phyloP scores from a whole-genome alignment of 2,888 invertebrate species.

The Cerastoderma edule region DNA sequence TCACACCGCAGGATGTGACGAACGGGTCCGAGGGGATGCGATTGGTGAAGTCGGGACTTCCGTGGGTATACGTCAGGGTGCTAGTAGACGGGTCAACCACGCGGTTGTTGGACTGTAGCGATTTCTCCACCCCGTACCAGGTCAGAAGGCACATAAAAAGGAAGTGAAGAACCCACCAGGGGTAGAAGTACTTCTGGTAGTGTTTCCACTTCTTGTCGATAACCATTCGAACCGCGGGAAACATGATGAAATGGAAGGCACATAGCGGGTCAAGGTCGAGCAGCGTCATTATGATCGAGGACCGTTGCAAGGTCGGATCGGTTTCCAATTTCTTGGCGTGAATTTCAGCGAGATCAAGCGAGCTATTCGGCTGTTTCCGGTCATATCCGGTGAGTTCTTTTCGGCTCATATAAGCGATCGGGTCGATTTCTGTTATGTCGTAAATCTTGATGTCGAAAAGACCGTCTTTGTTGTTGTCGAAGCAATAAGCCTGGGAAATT shows the following conservation, averaged over 20 bases:
- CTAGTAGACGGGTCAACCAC: slow-evolving; percentile 5
- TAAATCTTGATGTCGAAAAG: slow-evolving; percentile 72
- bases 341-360: slow-evolving; percentile 11
- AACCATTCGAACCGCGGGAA: slow-evolving; percentile 58
- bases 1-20: slow-evolving; percentile 40
- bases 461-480: slow-evolving; percentile 68
- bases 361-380: background rate
- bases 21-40: slow-evolving; percentile 38
- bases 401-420: slow-evolving; percentile 53
- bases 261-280: slow-evolving; percentile 58
- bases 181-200: slow-evolving; percentile 55
- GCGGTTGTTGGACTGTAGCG: slow-evolving; percentile 34
- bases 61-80: slow-evolving; percentile 28
- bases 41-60: slow-evolving; percentile 29
- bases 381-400: slow-evolving; percentile 25
- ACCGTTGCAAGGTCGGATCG: background rate
- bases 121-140: slow-evolving; percentile 46
- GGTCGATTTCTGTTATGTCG: slow-evolving; percentile 74
- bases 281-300: slow-evolving; percentile 66
- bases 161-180: slow-evolving; percentile 62
- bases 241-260: slow-evolving; percentile 65
- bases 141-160: slow-evolving; percentile 60
- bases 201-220: slow-evolving; percentile 67
- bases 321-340: background rate
- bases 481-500: slow-evolving; percentile 64